Conservation (phyloP, 2,888 invertebrate species). For the Epistrophe grossulariae region DNA sequence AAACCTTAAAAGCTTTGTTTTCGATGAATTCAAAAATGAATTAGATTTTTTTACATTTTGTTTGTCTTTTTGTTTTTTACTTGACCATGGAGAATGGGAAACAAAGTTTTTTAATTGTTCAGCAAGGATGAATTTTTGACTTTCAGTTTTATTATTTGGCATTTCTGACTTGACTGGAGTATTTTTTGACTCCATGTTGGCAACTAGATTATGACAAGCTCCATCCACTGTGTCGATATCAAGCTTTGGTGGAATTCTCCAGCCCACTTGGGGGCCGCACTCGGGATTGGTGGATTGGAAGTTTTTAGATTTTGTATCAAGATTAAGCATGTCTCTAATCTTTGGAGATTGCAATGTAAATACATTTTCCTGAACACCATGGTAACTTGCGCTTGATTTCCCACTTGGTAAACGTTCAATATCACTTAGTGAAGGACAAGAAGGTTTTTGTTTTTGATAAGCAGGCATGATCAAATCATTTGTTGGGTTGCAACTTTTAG, state of each 20-base stretch:
- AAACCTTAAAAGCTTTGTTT: conserved; percentile 80
- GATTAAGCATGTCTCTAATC: conserved; percentile 81
- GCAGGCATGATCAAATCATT: conserved; percentile 6
- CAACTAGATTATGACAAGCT: conserved; percentile 80
- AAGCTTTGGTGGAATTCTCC: conserved; percentile 80
- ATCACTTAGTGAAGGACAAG: conserved; percentile 80
- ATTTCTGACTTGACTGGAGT: conserved; percentile 81
- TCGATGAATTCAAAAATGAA: conserved; percentile 80
- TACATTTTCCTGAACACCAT: conserved; percentile 76
- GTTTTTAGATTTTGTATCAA: conserved; percentile 76
- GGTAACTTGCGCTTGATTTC: conserved; percentile 75
- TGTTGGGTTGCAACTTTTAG: conserved; percentile 47
- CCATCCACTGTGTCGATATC: conserved; percentile 82
- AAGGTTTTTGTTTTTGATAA: conserved; percentile 71
- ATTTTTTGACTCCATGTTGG: conserved; percentile 81
- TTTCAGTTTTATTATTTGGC: conserved; percentile 59
- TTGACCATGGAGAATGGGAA: conserved; percentile 79
- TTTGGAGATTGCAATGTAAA: conserved; percentile 79
- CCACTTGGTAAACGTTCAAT: conserved; percentile 78
- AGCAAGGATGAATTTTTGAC: conserved; percentile 79
- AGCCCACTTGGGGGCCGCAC: conserved; percentile 81
- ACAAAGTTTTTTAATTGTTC: conserved; percentile 80
- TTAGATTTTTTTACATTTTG: conserved; percentile 59
- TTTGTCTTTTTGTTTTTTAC: conserved; percentile 73
- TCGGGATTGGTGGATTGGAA: conserved; percentile 77